phyloP scores from a whole-genome alignment of 2,888 invertebrate genomes.

The Entomobrya multifasciata region DNA sequence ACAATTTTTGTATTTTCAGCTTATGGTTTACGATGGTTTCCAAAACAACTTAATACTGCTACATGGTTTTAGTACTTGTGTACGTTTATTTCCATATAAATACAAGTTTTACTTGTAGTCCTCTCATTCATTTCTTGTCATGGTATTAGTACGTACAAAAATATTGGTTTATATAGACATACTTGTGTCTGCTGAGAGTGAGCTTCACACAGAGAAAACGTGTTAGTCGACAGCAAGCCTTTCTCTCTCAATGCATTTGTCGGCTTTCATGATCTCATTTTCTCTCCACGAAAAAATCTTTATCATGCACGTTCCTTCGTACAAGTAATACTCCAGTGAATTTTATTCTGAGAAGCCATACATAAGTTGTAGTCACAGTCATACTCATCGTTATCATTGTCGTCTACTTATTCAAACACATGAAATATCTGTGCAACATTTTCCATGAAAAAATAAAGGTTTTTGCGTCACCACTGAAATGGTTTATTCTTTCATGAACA shows the following conservation, averaged over 20 bases:
- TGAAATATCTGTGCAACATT: not conserved
- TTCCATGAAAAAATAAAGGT: not conserved
- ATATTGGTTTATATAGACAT: not conserved
- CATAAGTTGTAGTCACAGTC: not conserved
- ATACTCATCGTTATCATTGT: not conserved
- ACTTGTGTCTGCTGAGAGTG: not conserved
- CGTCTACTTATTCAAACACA: conserved; percentile 1
- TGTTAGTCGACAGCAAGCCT: not conserved
- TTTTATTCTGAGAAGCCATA: not conserved
- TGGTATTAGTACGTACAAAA: not conserved
- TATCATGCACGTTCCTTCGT: not conserved
- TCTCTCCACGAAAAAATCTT: not conserved
- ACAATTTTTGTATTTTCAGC: no score
- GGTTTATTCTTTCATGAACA: not conserved
- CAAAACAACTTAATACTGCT: no score
- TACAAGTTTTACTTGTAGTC: conserved; percentile 23
- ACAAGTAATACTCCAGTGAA: not conserved
- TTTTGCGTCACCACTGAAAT: not conserved
- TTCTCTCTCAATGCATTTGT: not conserved
- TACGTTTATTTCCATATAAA: not conserved
- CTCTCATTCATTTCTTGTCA: not conserved
- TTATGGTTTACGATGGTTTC: no score
- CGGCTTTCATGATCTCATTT: not conserved
- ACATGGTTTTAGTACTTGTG: not conserved
- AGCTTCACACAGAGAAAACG: not conserved